Base-by-base conservation (phyloP, 2,797 vertebrate genomes). In the Antrozous pallidus region DNA sequence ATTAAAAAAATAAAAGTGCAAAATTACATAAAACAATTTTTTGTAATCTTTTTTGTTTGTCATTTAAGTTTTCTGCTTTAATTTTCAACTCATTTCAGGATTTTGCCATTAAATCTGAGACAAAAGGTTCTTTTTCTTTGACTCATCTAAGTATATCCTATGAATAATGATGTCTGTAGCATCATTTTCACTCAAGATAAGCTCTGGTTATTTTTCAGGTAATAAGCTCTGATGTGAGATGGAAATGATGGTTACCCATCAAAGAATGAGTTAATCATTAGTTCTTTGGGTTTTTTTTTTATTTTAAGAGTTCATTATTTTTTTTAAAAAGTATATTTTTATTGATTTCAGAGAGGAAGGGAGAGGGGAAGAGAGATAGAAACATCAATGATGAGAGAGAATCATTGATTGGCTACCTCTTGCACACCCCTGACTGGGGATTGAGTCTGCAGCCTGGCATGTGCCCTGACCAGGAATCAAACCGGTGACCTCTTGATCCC, bases 111-210 rank as follows among this genome's bases (percentile, higher is more conserved):
- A 75, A 81, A 84, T 90, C 75, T 85, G 56, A 88, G 93, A 54
- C 54, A 67, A 88, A 92, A 91, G 88, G 26, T 95, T 91, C 45
- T 96, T 95, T 96, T 95, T 74, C 90, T 88, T 91, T 95, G 96
- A 94, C 82, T 94, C 93, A 92, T 88, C 47, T 28, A 45, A 88
- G 63, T 17, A 61, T 78, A 33, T 71, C 67, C 82, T 92, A 51
- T 84, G 51, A 38, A 54, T 2, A 36, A 31, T 54, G 69, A 47
- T 26, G 8, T 56, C 87, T 58, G 3, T 17, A 20, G 69, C 26
- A 2, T 38, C 36, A 14, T 70, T 87, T 65, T 70, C 75, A 58
- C 73, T 87, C 51, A 11, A 81, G 73, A 69, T 49, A 67, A 86
- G 61, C 67, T 58, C 28, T 79, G 31, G n/a, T 18, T 10, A 8